phyloP scores from a whole-genome alignment of 2,888 invertebrate genomes.

The Axea sp. region DNA sequence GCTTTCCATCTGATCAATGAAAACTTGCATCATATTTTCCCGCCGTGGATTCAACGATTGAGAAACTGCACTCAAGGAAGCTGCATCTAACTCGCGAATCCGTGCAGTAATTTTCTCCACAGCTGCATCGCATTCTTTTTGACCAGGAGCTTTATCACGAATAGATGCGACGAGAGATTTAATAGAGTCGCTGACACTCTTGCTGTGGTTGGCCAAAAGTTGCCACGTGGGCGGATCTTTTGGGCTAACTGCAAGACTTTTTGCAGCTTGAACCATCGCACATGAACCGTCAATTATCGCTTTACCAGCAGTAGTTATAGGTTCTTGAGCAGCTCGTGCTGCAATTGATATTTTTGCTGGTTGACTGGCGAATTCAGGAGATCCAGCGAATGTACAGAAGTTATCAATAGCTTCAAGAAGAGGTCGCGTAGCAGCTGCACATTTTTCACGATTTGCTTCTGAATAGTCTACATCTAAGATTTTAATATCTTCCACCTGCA shows the following conservation, averaged over 20 bases:
- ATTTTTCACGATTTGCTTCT: slow-evolving; percentile 86
- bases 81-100: slow-evolving; percentile 91
- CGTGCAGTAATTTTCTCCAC: slow-evolving; percentile 88
- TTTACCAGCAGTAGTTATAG: slow-evolving; percentile 90
- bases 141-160: slow-evolving; percentile 97
- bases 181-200: slow-evolving; percentile 97
- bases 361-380: slow-evolving; percentile 94
- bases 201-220: slow-evolving; percentile 94
- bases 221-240: slow-evolving; percentile 97
- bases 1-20: slow-evolving; percentile 89
- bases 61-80: slow-evolving; percentile 92
- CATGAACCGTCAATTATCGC: slow-evolving; percentile 91
- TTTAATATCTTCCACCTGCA: slow-evolving; percentile 91
- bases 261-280: slow-evolving; percentile 94
- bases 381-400: slow-evolving; percentile 92
- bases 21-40: slow-evolving; percentile 87
- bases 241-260: slow-evolving; percentile 92
- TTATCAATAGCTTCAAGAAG: slow-evolving; percentile 94
- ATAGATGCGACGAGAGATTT: slow-evolving; percentile 96
- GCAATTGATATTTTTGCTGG: slow-evolving; percentile 94
- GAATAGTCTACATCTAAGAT: slow-evolving; percentile 91
- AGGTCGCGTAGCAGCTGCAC: slow-evolving; percentile 89
- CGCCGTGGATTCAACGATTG: slow-evolving; percentile 86
- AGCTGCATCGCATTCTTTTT: slow-evolving; percentile 93
- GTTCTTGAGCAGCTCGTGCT: slow-evolving; percentile 91